Conservation (phyloP, 2,797 vertebrate genomes). For the Trichosurus vulpecula region DNA sequence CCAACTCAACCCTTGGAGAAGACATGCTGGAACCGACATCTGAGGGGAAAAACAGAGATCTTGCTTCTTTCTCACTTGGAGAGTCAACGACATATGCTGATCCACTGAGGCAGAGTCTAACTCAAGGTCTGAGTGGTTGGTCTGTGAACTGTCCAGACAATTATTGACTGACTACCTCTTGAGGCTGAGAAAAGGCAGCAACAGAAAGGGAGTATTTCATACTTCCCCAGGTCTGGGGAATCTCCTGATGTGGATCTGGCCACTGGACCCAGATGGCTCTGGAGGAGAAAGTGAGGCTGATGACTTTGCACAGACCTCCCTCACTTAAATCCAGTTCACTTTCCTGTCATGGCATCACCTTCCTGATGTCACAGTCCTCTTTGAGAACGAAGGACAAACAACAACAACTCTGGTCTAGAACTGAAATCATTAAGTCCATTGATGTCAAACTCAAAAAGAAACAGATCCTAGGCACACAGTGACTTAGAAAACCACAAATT, state of each 20-base stretch:
- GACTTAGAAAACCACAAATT: neutral
- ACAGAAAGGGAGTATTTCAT: neutral
- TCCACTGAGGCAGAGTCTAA: neutral
- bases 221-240: neutral
- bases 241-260: no score
- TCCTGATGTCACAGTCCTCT: no score
- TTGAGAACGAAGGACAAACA: no score
- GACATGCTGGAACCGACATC: neutral
- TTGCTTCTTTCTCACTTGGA: neutral
- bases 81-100: neutral
- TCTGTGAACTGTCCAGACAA: neutral
- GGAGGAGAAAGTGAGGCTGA: no score
- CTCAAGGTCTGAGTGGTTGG: neutral
- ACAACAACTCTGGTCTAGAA: neutral
- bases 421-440: neutral
- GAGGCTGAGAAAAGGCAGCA: neutral
- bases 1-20: neutral
- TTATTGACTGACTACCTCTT: neutral
- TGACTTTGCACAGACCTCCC: no score
- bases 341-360: no score
- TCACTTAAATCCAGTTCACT: no score
- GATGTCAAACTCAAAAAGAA: neutral
- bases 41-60: neutral
- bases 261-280: no score
- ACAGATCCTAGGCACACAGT: neutral